phyloP scores from a whole-genome alignment of 2,113 vertebrate species.

The Daubentonia madagascariensis region DNA sequence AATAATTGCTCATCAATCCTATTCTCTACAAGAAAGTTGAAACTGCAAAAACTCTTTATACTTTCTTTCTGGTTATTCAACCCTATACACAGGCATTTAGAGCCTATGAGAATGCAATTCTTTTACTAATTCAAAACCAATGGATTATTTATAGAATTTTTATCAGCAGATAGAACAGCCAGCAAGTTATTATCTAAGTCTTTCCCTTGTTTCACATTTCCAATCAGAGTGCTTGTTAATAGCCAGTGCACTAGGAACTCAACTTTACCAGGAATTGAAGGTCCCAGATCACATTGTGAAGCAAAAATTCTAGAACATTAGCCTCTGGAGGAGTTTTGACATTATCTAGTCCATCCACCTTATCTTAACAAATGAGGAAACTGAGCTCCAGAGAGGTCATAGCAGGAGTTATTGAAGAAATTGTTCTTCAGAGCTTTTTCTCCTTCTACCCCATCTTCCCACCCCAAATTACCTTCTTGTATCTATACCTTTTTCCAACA shows the following conservation, averaged over 20 bases:
- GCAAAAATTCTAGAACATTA: background rate
- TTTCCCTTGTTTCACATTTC: constrained; percentile 7
- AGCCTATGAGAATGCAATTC: background rate
- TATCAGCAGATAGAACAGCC: background rate
- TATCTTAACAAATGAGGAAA: constrained; percentile 33
- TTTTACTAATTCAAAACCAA: constrained; percentile 15
- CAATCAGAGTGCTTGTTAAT: background rate
- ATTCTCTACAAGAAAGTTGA: background rate
- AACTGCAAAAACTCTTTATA: background rate
- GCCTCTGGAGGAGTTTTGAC: background rate
- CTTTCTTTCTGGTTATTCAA: background rate
- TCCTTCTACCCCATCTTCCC: background rate
- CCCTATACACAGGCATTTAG: background rate
- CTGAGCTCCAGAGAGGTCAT: background rate
- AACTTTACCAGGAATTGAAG: background rate
- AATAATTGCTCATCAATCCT: background rate
- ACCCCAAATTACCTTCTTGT: background rate
- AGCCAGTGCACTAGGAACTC: background rate
- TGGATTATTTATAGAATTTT: background rate
- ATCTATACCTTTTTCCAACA: background rate
- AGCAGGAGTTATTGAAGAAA: background rate
- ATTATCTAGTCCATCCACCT: background rate
- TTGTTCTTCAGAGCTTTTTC: background rate
- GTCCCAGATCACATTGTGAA: background rate
- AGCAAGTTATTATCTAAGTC: background rate